Conservation (phyloP, 2,113 vertebrate genomes). For the Melospiza georgiana region DNA sequence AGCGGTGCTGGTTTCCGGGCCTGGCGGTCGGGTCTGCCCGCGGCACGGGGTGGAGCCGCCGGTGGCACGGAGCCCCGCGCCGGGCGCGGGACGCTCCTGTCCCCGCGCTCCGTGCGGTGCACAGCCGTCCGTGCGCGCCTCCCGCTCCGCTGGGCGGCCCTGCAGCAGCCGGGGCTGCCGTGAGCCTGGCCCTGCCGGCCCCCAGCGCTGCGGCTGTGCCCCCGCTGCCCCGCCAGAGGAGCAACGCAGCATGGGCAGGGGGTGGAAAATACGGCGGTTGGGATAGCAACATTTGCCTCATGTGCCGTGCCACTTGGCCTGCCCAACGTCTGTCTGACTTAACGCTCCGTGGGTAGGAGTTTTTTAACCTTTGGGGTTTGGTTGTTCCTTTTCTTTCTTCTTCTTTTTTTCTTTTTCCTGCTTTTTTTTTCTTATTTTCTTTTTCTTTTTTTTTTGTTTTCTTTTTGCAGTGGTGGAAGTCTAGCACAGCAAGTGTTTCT, state of each 20-base stretch:
- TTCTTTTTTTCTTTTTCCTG: too few species aligned
- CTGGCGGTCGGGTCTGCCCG: neutral
- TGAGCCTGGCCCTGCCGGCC: neutral
- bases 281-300: rapidly evolving
- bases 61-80: neutral
- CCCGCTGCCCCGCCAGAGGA: too few species aligned
- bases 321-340: neutral
- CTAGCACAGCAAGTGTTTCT: rapidly evolving
- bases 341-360: neutral
- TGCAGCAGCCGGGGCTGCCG: neutral
- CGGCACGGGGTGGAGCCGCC: neutral
- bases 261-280: neutral
- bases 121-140: neutral
- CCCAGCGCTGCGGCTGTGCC: rapidly evolving
- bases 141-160: neutral
- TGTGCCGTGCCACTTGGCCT: neutral
- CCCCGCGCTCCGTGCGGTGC: neutral
- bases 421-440: neutral
- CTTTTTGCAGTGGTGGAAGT: neutral
- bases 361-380: neutral
- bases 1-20: neutral
- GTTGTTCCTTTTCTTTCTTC: too few species aligned
- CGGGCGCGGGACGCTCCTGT: neutral
- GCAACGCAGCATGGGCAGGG: rapidly evolving
- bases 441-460: neutral